phyloP scores from a whole-genome alignment of 2,113 vertebrate species.

The Caloenas nicobarica region DNA sequence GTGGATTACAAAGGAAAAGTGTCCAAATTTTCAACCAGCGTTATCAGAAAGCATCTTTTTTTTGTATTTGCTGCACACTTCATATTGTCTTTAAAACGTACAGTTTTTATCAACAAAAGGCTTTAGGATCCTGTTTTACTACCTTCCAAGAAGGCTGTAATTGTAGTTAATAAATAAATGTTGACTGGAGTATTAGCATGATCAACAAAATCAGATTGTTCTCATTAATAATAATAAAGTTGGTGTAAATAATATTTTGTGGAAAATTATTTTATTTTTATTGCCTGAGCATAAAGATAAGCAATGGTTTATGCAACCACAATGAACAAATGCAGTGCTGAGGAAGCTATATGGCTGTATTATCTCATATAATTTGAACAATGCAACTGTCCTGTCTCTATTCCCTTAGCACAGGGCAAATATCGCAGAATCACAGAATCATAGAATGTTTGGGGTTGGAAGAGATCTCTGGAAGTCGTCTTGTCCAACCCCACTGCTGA shows the following conservation, averaged over 20 bases:
- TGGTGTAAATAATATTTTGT: neutral
- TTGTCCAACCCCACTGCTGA: too few species aligned
- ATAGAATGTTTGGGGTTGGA: too few species aligned
- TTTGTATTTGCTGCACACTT: neutral
- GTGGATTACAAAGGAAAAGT: neutral
- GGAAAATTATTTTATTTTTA: neutral
- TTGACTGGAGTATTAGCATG: neutral
- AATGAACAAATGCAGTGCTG: conserved; percentile 7
- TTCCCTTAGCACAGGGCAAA: neutral
- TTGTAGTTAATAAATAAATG: neutral
- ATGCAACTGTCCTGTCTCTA: neutral
- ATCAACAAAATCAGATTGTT: neutral
- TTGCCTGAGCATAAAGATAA: neutral
- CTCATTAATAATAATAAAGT: neutral
- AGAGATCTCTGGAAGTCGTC: too few species aligned
- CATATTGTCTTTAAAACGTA: neutral
- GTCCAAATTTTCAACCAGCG: neutral
- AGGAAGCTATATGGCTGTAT: neutral
- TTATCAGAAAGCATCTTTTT: neutral
- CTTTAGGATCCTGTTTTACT: neutral
- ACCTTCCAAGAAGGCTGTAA: neutral
- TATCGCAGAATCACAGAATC: too few species aligned
- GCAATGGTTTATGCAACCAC: neutral
- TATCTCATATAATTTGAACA: neutral
- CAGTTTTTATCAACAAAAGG: neutral